Base-by-base conservation (phyloP, 2,888 invertebrate genomes). In the Campoletis raptor region DNA sequence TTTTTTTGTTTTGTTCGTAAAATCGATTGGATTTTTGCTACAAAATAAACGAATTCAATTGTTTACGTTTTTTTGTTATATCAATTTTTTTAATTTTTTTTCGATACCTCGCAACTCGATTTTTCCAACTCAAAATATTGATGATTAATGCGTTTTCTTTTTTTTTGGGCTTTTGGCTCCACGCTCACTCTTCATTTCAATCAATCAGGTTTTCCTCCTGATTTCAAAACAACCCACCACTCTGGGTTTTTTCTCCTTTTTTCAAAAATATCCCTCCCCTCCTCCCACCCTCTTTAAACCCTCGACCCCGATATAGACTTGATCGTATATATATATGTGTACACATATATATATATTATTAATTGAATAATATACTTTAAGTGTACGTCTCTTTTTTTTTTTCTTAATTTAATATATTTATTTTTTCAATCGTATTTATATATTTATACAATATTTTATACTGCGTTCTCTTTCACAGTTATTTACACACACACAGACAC, bases 371-470 rank as follows among this genome's bases (percentile, higher is more conserved):
- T 93, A 92, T 92, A 91, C 91, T 90, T 91, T 93, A 93, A 90
- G 91, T 93, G 91, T 93, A 93, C 89, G 92, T 92, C 91, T 92
- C 91, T 91, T 93, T 93, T 85, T 82, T 83, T 82, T 82, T 83
- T 82, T 81, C 93, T 93, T 93, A 93, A 93, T 94, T 94, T 94
- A 94, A 94, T 93, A 94, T 94, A 94, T 94, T 94, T 94, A 94
- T 94, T 94, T 94, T 94, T 94, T 92, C 93, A 94, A 93, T 91
- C 93, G 92, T 94, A 94, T 94, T 94, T 94, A 94, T 94, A 94
- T 94, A 94, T 94, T 94, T 94, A 94, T 94, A 94, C 92, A 92
- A 93, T 93, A 94, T 94, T 94, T 94, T 94, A 94, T 94, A 94
- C 92, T 92, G 92, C 92, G 93, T 92, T 94, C 92, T 88, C 79